These are phyloP conservation scores for Trachymyrmex septentrionalis DNA, from an alignment of 1,140 invertebrate species.

Conservation along the genomic window DNA sequence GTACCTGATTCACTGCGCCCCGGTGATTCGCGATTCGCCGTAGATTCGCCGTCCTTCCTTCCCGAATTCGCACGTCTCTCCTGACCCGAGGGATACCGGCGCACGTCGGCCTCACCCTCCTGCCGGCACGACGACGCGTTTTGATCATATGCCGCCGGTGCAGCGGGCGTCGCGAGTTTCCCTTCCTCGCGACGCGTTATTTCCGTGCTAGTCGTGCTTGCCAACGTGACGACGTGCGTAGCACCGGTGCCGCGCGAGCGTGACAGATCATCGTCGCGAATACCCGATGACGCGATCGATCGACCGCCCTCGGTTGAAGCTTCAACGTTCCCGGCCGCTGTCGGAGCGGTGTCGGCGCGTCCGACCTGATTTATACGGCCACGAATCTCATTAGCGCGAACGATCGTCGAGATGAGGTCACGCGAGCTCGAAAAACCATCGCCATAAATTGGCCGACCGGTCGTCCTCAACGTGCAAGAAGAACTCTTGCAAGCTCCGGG, in stretches of 20 bases:
- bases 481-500: neutral
- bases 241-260: conserved; percentile 30
- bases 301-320: neutral
- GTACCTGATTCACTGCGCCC: neutral
- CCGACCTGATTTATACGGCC: neutral
- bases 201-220: conserved; percentile 52
- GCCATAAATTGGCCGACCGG: neutral
- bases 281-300: conserved; percentile 57
- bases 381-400: neutral
- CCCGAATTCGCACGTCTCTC: neutral
- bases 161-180: conserved; percentile 15
- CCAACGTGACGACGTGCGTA: conserved; percentile 50
- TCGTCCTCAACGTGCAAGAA: too few relatives aligned
- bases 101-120: conserved; percentile 19
- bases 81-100: neutral
- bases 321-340: neutral
- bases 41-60: too few relatives aligned
- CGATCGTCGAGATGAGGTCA: neutral
- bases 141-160: conserved; percentile 25
- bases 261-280: conserved; percentile 61
- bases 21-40: neutral
- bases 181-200: conserved; percentile 58
- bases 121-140: conserved; percentile 30
- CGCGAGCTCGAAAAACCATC: conserved; percentile 8
- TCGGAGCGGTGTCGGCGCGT: neutral